Percentiles rank a stretch among this genome's conserved stretches.
phyloP scores from a whole-genome alignment of 2,113 vertebrate genomes.

The Brachionichthys hirsutus region DNA sequence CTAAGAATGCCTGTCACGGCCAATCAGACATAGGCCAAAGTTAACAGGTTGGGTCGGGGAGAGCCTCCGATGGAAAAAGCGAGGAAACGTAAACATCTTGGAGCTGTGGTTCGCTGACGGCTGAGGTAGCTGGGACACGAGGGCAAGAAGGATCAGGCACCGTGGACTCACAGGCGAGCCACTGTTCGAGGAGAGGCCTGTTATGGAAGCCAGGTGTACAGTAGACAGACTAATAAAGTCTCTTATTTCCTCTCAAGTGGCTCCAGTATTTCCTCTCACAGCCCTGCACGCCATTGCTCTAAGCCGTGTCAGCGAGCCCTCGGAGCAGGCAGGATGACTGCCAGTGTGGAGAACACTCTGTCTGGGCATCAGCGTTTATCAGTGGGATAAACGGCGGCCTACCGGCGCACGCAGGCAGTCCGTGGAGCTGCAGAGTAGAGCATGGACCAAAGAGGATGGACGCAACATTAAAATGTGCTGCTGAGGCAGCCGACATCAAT shows the following conservation, averaged over 20 bases:
- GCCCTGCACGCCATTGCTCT: slow-evolving; percentile 32
- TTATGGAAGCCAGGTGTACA: slow-evolving; percentile 74
- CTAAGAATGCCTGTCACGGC: slow-evolving; percentile 19
- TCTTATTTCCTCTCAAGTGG: slow-evolving; percentile 69
- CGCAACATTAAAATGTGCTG: too few species aligned
- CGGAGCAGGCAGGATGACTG: slow-evolving; percentile 33
- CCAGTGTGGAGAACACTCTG: slow-evolving; percentile 14
- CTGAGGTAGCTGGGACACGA: slow-evolving; percentile 33
- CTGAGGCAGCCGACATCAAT: too few species aligned
- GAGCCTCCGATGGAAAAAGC: slow-evolving; percentile 30
- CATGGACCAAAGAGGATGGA: too few species aligned
- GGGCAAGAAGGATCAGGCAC: slow-evolving; percentile 26
- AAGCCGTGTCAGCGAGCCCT: slow-evolving; percentile 25
- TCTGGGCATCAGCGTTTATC: not conserved
- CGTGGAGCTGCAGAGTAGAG: not conserved
- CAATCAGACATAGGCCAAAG: not conserved
- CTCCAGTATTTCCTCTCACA: slow-evolving; percentile 53
- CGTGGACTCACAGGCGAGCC: slow-evolving; percentile 21
- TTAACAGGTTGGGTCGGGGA: not conserved
- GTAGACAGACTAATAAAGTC: slow-evolving; percentile 70
- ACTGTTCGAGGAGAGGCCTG: slow-evolving; percentile 41
- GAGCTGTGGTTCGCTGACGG: slow-evolving; percentile 19
- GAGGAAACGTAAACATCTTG: slow-evolving; percentile 30
- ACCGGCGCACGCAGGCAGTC: not conserved
- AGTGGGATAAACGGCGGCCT: slow-evolving; percentile 11